Evolutionary conservation across 2,113 vertebrate species (phyloP).

Genomic region (Vombatus ursinus): DNA sequence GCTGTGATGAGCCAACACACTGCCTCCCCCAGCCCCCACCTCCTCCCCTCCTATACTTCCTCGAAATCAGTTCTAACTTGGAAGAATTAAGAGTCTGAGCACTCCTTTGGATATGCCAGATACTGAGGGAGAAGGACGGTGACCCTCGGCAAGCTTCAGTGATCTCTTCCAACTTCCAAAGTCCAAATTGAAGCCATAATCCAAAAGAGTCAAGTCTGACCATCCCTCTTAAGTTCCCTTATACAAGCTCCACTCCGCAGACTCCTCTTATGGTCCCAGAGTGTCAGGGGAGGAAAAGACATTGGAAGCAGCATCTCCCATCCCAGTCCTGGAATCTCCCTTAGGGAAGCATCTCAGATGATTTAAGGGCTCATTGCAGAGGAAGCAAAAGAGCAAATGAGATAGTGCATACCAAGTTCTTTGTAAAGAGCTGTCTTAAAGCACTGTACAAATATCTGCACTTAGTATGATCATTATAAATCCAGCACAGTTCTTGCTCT

Average conservation of each 20-base stretch:
- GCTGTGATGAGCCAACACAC: too few species aligned
- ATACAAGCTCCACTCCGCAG: background rate
- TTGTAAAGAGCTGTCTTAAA: background rate
- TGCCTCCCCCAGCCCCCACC: too few species aligned
- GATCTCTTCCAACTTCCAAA: background rate
- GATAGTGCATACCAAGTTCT: background rate
- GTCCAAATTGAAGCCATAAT: too few species aligned
- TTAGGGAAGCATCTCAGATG: background rate
- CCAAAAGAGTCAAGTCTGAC: background rate
- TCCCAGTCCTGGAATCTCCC: background rate
- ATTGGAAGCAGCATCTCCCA: background rate
- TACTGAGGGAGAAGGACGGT: background rate
- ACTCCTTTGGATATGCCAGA: background rate
- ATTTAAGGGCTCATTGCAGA: background rate
- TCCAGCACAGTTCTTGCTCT: background rate
- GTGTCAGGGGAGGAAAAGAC: background rate
- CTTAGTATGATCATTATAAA: background rate
- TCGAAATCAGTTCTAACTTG: background rate
- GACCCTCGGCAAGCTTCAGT: background rate
- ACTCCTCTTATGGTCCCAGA: background rate
- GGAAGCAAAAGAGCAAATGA: background rate
- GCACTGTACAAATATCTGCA: too few species aligned
- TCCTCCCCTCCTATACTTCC: background rate
- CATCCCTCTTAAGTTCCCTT: background rate
- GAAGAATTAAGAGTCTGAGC: too few species aligned